phyloP scores from a whole-genome alignment of 2,888 invertebrate genomes.

The Notodonta ziczac region DNA sequence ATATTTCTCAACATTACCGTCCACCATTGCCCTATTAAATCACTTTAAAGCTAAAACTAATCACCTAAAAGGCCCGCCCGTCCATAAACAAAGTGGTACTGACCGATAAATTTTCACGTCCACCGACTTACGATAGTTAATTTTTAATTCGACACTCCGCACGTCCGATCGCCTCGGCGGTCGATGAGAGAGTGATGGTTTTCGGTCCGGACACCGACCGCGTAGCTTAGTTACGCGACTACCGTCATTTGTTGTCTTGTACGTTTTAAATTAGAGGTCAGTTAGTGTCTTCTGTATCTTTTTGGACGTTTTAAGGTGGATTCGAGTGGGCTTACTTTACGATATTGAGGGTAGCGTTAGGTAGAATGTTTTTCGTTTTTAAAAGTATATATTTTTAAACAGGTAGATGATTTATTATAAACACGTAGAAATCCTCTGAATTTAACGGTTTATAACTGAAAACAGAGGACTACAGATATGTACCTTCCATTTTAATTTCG shows the following conservation, averaged over 20 bases:
- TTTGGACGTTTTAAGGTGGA: slow-evolving; percentile 2
- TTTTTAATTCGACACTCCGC: slow-evolving; percentile 74
- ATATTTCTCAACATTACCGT: not conserved
- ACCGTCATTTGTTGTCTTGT: slow-evolving; percentile 76
- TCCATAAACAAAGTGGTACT: slow-evolving; percentile 67
- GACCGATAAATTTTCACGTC: slow-evolving; percentile 68
- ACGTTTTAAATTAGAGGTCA: slow-evolving; percentile 74
- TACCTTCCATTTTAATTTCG: not conserved
- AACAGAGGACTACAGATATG: no score
- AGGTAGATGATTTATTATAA: not conserved
- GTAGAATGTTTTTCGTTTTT: no score
- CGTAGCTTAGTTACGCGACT: slow-evolving; percentile 76
- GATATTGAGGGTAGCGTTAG: not conserved
- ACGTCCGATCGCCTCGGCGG: slow-evolving; percentile 64
- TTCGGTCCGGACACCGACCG: slow-evolving; percentile 63
- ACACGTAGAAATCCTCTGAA: no score
- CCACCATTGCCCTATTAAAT: slow-evolving; percentile 31
- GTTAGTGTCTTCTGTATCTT: slow-evolving; percentile 41
- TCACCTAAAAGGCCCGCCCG: slow-evolving; percentile 63
- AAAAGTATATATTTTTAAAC: not conserved
- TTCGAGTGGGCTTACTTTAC: not conserved
- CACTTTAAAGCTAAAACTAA: slow-evolving; percentile 56
- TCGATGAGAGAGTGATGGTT: slow-evolving; percentile 75
- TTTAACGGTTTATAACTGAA: no score
- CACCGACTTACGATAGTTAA: slow-evolving; percentile 62